Evolutionary conservation across 1,140 invertebrate genomes (phyloP).

Genomic region (Cardiocondyla obscurior): DNA sequence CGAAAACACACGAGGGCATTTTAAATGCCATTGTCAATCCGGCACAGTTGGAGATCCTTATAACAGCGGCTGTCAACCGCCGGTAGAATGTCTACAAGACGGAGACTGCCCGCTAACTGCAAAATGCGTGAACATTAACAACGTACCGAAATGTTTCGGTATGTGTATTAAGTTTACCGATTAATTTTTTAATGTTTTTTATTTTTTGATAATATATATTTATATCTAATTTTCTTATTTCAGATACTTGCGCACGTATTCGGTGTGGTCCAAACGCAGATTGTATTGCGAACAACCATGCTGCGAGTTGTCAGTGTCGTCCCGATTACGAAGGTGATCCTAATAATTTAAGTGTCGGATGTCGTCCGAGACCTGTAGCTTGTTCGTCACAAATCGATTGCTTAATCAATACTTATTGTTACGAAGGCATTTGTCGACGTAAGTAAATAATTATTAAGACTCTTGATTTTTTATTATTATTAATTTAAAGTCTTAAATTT

Average conservation of each 20-base stretch:
- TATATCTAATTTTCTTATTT: conserved; percentile 63
- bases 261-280: conserved; percentile 93
- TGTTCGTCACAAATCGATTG: conserved; percentile 90
- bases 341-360: conserved; percentile 88
- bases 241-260: conserved; percentile 90
- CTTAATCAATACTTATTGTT: conserved; percentile 91
- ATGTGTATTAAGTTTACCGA: conserved; percentile 48
- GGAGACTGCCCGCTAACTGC: conserved; percentile 91
- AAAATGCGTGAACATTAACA: conserved; percentile 88
- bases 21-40: conserved; percentile 90
- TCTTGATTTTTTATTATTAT: no score
- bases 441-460: conserved; percentile 78
- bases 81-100: conserved; percentile 91
- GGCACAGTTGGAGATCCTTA: conserved; percentile 93
- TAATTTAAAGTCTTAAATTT: not conserved
- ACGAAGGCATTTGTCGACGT: conserved; percentile 92
- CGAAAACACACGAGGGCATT: conserved; percentile 91
- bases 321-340: conserved; percentile 91
- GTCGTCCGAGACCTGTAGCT: conserved; percentile 89
- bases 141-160: conserved; percentile 90
- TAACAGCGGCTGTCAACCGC: conserved; percentile 89
- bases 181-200: not conserved
- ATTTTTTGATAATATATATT: conserved; percentile 3
- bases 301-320: conserved; percentile 90
- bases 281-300: conserved; percentile 89